Evolutionary conservation across 2,888 invertebrate genomes (phyloP).

Genomic region (Melangyna quadrimaculata): DNA sequence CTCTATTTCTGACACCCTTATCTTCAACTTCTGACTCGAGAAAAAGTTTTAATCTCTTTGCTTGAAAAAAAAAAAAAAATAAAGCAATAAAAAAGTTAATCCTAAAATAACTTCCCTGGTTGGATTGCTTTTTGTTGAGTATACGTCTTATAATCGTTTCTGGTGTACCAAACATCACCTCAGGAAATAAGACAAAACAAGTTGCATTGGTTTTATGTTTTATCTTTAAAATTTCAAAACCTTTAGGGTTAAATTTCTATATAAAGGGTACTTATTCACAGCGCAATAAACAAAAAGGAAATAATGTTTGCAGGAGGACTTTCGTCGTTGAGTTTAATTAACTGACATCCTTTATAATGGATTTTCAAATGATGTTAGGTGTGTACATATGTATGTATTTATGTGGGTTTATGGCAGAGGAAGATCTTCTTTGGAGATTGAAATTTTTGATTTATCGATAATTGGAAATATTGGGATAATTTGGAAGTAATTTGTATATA

Average conservation of each 20-base stretch:
- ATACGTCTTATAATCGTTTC: too few species aligned
- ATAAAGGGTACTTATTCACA: neutral
- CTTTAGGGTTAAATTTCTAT: neutral
- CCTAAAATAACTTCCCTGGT: too few species aligned
- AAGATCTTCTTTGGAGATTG: neutral
- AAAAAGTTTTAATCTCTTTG: neutral
- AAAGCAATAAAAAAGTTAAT: too few species aligned
- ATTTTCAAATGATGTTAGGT: neutral
- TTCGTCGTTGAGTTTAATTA: neutral
- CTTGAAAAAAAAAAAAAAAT: too few species aligned
- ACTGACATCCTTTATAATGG: neutral
- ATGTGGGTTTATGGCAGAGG: neutral
- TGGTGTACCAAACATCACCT: neutral
- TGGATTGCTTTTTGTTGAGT: too few species aligned
- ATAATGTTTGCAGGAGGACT: neutral
- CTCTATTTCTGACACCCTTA: too few species aligned
- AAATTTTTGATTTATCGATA: conserved; percentile 8
- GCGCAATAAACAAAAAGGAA: neutral
- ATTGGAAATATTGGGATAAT: neutral
- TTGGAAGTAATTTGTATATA: neutral
- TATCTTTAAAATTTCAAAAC: neutral
- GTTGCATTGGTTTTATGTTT: neutral
- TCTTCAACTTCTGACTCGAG: neutral
- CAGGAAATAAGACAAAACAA: neutral
- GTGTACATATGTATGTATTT: too few species aligned